Evolutionary conservation across 2,888 invertebrate species (phyloP), one percentile per base, ranked within the genome.

Genomic region (Ophraella communa): DNA sequence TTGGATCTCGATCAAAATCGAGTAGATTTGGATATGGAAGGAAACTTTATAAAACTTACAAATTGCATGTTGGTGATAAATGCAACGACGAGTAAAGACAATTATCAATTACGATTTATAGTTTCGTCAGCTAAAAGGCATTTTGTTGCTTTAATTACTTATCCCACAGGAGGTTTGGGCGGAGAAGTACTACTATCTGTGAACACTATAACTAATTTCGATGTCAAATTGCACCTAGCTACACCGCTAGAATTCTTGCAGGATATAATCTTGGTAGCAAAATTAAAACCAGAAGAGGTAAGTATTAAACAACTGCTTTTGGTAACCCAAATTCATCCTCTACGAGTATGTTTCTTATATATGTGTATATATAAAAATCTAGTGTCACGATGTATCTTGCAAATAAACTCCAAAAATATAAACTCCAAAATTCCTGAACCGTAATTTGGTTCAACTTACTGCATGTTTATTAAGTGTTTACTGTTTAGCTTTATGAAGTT

Each of bases 31-130:
- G 85, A 85, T 61, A 85, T 90, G 21, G 85, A 89, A 77, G 91
- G 88, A 85, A 71, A 68, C 33, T 73, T 76, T 45, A 87, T 87
- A 53, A 87, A 87, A 49, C 82, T 93, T 20, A 90, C 90, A 0
- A 91, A 93, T 80, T 92, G 90, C 67, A 91, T 90, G 89, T 78
- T 92, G 1, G 85, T 86, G 0, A 86, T 93, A 17, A 93, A 93
- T 78, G 86, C 92, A 3, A 92, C 91, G 0, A 91, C 92, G 2
- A 91, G 92, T 0, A 82, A 89, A 52, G 87, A 90, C 53, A 89
- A 89, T 60, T 88, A 89, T 73, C 85, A 86, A 0, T 91, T 89
- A 0, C 83, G 89, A 2, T 89, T 93, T 72, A 92, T 92, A 0
- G 86, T 93, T 61, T 88, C 90, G 1, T 91, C 92, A 69, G 84